Conservation (phyloP, 2,797 vertebrate species). For the Ficedula albicollis region DNA sequence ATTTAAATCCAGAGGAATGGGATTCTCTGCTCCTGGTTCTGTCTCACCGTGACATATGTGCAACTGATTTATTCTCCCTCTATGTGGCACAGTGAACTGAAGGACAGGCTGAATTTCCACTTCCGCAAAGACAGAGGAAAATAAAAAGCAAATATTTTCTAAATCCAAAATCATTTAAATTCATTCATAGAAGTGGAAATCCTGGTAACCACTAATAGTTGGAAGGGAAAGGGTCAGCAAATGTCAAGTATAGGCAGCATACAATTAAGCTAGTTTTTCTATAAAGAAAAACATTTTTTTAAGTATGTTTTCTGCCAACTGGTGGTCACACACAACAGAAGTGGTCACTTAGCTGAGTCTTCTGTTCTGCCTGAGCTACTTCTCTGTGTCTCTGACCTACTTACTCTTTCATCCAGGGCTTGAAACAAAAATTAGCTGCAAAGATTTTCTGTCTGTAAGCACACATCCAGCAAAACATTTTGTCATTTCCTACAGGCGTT, state of each 20-base stretch:
- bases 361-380: not conserved
- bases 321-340: not conserved
- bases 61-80: not conserved
- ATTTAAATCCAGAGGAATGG: not conserved
- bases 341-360: not conserved
- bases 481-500: not conserved
- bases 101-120: not conserved
- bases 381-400: not conserved
- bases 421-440: not conserved
- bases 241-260: not conserved
- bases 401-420: not conserved
- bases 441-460: not conserved
- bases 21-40: not conserved
- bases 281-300: slow-evolving; percentile 21
- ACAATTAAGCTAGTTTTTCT: not conserved
- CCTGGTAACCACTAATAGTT: not conserved
- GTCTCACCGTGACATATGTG: not conserved
- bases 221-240: not conserved
- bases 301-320: slow-evolving; percentile 12
- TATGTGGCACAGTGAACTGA: not conserved
- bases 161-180: not conserved
- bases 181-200: not conserved
- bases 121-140: not conserved
- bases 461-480: not conserved
- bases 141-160: not conserved